Evolutionary conservation across 2,888 invertebrate species (phyloP), one percentile per base, ranked within the genome.

Genomic region (Eristalinus sepulchralis): DNA sequence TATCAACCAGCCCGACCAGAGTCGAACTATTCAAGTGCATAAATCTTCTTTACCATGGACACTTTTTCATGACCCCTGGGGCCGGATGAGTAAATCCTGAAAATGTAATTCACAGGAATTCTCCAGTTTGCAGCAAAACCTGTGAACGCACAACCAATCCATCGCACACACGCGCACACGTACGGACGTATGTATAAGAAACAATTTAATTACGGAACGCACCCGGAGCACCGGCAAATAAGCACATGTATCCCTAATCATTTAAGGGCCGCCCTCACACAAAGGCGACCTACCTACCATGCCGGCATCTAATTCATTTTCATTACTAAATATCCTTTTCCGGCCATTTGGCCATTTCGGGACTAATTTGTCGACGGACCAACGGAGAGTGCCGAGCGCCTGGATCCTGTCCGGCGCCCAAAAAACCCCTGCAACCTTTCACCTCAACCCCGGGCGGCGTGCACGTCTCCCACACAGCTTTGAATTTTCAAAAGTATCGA

Each of bases 311-410:
- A 81, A 85, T 77, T 66, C 81, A 81, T 85, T 85, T 85, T 72
- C 84, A 81, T 81, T 81, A 81, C 81, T 63, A 76, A 81, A 76
- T 72, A 77, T 67, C 81, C 81, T 71, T 72, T 81, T 85, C 77
- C 84, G 81, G 72, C 47, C 68, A 77, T 77, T 77, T 81, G 72
- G 57, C 59, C 59, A 77, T 72, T 85, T 77, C 72, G 76, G 70
- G 76, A 84, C 67, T 81, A 81, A 85, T 85, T 85, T 85, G 71
- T 72, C 33, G 20, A 59, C 59, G 39, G 39, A n/a, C 72, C 59
- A 72, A 72, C 62, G 76, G 59, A 59, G 71, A 72, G 47, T 47
- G 10, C 33, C 6, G 22, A 55, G 68, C 68, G 66, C 63, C 39
- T 55, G 11, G 11, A 20, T 2, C 22, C 67, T 55, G 27, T 55